Conservation (phyloP, 2,888 invertebrate genomes). For the Epistrophella euchroma region DNA sequence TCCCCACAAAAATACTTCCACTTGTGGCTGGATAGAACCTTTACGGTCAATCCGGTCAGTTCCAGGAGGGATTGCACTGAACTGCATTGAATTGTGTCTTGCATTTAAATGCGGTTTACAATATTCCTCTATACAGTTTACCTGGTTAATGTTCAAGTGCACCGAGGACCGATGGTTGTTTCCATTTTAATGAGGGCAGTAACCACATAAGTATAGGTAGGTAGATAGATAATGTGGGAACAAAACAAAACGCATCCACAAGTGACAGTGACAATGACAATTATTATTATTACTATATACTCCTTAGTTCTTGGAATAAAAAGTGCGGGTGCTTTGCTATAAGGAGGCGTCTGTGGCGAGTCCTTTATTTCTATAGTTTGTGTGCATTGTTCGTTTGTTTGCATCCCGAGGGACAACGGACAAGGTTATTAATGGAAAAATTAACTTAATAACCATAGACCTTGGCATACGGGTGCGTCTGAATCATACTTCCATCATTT, state of each 20-base stretch:
- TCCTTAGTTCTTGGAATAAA: conserved; percentile 64
- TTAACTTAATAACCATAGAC: conserved; percentile 65
- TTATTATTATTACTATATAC: conserved; percentile 30
- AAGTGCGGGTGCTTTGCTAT: conserved; percentile 60
- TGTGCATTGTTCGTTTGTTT: conserved; percentile 5
- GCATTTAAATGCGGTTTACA: conserved; percentile 63
- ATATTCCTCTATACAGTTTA: conserved; percentile 60
- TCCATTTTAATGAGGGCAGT: conserved; percentile 71
- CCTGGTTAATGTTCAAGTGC: conserved; percentile 59
- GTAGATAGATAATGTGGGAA: conserved; percentile 60
- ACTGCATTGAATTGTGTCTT: conserved; percentile 50
- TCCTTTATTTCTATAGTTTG: conserved; percentile 31
- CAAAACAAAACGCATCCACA: conserved; percentile 40
- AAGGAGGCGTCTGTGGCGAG: conserved; percentile 34
- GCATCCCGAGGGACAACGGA: conserved; percentile 39
- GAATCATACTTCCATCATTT: conserved; percentile 73
- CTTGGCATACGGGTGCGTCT: conserved; percentile 57
- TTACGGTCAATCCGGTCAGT: conserved; percentile 30
- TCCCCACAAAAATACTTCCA: conserved; percentile 44
- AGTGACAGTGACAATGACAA: conserved; percentile 66
- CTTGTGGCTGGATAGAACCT: conserved; percentile 34
- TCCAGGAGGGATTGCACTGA: conserved; percentile 5
- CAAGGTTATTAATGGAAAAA: conserved; percentile 70
- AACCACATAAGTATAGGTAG: conserved; percentile 6
- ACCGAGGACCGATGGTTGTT: conserved; percentile 34